Base-by-base conservation (phyloP, 1,140 invertebrate genomes). In the Aphelenchoides besseyi region DNA sequence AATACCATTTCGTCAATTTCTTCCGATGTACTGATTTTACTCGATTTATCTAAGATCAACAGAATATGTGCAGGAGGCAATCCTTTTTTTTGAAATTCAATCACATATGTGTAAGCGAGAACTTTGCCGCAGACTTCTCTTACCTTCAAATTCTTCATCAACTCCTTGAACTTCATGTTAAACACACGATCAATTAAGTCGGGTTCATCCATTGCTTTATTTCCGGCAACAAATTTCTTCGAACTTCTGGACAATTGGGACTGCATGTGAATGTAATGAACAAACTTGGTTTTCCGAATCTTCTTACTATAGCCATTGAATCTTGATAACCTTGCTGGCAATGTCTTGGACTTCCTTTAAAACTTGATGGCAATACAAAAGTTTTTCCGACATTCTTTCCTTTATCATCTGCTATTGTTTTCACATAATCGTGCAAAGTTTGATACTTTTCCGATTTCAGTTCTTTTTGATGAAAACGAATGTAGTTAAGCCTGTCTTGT, bases 1-100 rank as follows among this genome's bases (percentile, higher is more conserved):
- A 69, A 87, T 71, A 88, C 87, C 5, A 88, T 75, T 32, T 83
- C 68, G 82, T 88, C 87, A 67, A 88, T 87, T 70, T 72, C 67
- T 41, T 81, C 77, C 1, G 59, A 8, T 3, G 67, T 68, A 16
- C 41, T 52, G 85, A 80, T 83, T 82, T 87, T 73, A 9, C 61
- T 12, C 8, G 54, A 36, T 9, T 23, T 79, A 28, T 55, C 62
- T 70, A 78, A 28, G 16, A 73, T 75, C 18, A 88, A 53, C 23
- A 88, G 74, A 70, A 88, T 86, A 75, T 88, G 88, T 3, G 80
- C 82, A 85, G 88, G 88, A 0, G 87, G 86, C 30, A 88, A 75
- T 9, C 87, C 86, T 71, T 86, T 77, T 76, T 88, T 88, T 78
- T 88, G 87, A 82, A 85, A 89, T 78, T 89, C 87, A 41, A 88